These are phyloP conservation scores for Porphyrio hochstetteri DNA, from an alignment of 2,113 vertebrate species.

Conservation along the genomic window DNA sequence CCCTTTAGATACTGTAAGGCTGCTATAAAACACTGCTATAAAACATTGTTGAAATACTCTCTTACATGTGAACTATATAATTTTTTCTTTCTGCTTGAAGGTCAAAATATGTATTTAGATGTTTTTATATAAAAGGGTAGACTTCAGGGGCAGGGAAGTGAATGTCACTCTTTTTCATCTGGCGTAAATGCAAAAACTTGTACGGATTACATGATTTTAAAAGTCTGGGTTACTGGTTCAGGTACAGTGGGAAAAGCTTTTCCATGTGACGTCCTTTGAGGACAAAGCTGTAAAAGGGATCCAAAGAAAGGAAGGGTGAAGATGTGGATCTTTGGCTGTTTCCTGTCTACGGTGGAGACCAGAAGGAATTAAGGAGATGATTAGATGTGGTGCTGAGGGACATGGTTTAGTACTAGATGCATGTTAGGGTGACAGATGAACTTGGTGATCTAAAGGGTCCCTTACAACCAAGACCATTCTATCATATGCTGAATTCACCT, in stretches of 20 bases:
- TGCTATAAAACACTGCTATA: too few relatives aligned
- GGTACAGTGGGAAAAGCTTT: not conserved
- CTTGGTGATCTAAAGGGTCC: too few relatives aligned
- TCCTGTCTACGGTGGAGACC: not conserved
- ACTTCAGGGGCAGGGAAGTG: not conserved
- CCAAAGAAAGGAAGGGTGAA: not conserved
- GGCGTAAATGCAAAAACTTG: not conserved
- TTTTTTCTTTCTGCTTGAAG: not conserved
- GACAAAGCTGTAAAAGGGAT: not conserved
- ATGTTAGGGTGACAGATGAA: too few relatives aligned
- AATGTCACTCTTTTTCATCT: not conserved
- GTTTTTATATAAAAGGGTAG: not conserved
- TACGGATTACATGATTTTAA: not conserved
- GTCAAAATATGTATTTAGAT: not conserved
- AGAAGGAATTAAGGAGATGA: not conserved
- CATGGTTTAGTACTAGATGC: too few relatives aligned
- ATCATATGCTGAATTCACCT: not conserved
- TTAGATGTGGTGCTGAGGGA: too few relatives aligned
- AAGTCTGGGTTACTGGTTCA: not conserved
- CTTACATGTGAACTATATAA: accelerated
- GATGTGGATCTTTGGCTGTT: not conserved
- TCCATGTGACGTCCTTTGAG: not conserved
- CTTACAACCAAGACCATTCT: too few relatives aligned
- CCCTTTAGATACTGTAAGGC: too few relatives aligned
- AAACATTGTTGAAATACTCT: not conserved